These are phyloP conservation scores for Tethea ocularis DNA, from an alignment of 2,888 invertebrate species.

Conservation along the genomic window DNA sequence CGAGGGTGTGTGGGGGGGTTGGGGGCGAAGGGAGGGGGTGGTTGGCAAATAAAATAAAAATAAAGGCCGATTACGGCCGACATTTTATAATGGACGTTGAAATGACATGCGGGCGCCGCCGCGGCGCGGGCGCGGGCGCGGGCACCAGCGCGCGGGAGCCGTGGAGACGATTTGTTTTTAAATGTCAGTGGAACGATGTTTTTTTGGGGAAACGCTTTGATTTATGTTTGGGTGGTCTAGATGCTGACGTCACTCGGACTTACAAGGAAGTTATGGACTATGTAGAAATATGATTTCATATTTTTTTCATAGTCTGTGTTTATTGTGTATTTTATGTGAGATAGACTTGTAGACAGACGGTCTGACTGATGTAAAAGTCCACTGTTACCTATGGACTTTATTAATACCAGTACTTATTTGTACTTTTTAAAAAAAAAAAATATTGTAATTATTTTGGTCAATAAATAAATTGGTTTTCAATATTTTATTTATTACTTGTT, in stretches of 20 bases:
- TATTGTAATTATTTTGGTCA: too few species aligned
- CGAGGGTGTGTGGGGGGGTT: constrained; percentile 24
- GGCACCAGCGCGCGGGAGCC: constrained; percentile 58
- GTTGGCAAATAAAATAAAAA: constrained; percentile 81
- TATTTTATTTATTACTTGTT: too few species aligned
- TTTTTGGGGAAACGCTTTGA: constrained; percentile 9
- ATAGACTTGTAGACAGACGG: too few species aligned
- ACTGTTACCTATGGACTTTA: too few species aligned
- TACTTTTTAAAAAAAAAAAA: too few species aligned
- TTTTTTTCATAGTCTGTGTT: neutral
- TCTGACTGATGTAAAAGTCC: too few species aligned
- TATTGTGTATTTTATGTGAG: too few species aligned
- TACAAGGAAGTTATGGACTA: neutral
- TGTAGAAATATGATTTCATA: neutral
- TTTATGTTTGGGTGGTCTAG: constrained; percentile 7
- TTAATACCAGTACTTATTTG: too few species aligned
- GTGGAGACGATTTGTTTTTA: constrained; percentile 16
- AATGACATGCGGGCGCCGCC: constrained; percentile 81
- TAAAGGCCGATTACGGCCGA: constrained; percentile 80
- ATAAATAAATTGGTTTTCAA: too few species aligned
- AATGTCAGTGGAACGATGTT: constrained; percentile 36
- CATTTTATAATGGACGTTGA: constrained; percentile 81
- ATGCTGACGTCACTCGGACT: neutral
- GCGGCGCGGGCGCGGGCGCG: constrained; percentile 55
- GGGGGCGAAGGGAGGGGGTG: constrained; percentile 39